Percentiles rank a stretch among this genome's conserved stretches.
Evolutionary conservation across 2,888 invertebrate species (phyloP).

Genomic region (Papilio gigon): DNA sequence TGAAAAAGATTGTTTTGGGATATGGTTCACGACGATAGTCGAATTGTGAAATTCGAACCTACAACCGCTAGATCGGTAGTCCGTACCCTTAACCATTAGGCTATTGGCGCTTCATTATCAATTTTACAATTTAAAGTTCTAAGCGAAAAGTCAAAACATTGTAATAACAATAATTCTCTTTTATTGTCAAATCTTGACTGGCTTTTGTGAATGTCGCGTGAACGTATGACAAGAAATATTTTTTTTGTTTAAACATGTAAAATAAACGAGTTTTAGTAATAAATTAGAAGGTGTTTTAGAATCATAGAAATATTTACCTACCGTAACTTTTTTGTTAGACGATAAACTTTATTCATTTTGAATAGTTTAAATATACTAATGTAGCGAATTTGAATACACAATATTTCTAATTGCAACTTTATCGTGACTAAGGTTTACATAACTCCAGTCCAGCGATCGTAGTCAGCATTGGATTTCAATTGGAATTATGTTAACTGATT

Average conservation of each 20-base stretch:
- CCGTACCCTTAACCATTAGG: too few relatives aligned
- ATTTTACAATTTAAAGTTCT: background rate
- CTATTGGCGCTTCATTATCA: too few relatives aligned
- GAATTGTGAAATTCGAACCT: too few relatives aligned
- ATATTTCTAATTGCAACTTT: background rate
- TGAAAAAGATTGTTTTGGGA: too few relatives aligned
- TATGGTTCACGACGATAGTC: too few relatives aligned
- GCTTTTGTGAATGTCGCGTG: constrained; percentile 15
- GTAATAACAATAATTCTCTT: constrained; percentile 13
- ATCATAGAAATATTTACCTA: constrained; percentile 18
- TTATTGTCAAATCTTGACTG: constrained; percentile 6
- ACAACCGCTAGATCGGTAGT: too few relatives aligned
- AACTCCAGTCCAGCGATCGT: too few relatives aligned
- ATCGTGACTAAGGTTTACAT: too few relatives aligned
- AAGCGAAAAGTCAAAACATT: constrained; percentile 3
- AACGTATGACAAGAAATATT: constrained; percentile 16
- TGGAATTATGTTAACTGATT: too few relatives aligned
- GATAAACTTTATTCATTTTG: constrained; percentile 2
- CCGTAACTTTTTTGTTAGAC: background rate
- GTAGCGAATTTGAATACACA: background rate
- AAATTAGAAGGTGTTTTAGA: constrained; percentile 23
- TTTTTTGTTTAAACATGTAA: constrained; percentile 7
- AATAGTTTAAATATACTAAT: background rate
- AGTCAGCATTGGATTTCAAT: too few relatives aligned
- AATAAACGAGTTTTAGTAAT: constrained; percentile 27